These are phyloP conservation scores for Meteorus sp. DNA, from an alignment of 1,140 invertebrate genomes.

Conservation along the genomic window DNA sequence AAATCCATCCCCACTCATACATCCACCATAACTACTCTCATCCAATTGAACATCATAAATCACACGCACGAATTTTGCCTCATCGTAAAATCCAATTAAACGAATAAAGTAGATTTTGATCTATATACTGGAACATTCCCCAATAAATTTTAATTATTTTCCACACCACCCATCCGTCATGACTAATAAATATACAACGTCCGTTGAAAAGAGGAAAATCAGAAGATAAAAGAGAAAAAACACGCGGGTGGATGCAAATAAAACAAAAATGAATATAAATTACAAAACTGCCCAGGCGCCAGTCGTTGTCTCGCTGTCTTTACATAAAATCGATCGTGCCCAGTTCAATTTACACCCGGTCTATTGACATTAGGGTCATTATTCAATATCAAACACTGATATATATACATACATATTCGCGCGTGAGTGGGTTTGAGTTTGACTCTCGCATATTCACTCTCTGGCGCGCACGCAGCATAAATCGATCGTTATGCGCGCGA, in stretches of 20 bases:
- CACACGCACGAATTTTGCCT: constrained; percentile 8
- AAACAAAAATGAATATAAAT: constrained; percentile 6
- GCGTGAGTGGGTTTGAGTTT: background rate
- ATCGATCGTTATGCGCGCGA: constrained; percentile 13
- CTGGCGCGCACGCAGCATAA: constrained; percentile 18
- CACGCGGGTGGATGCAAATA: background rate
- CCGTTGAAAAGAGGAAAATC: background rate
- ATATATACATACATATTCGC: no score
- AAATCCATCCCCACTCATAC: no score
- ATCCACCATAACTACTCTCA: no score
- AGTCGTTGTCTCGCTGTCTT: background rate
- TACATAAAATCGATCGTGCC: constrained; percentile 11
- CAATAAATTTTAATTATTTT: constrained; percentile 16
- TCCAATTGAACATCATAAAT: constrained; percentile 13
- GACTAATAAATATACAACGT: background rate
- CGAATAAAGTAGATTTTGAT: constrained; percentile 15
- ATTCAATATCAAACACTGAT: constrained; percentile 12
- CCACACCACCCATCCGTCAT: background rate
- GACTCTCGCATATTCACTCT: background rate
- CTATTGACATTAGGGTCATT: constrained; percentile 9
- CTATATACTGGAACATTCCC: no score
- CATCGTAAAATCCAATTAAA: constrained; percentile 20
- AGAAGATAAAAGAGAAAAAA: no score
- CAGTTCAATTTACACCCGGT: background rate
- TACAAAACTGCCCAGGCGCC: background rate